Conservation (phyloP, 2,113 vertebrate genomes). For the Saccopteryx bilineata region DNA sequence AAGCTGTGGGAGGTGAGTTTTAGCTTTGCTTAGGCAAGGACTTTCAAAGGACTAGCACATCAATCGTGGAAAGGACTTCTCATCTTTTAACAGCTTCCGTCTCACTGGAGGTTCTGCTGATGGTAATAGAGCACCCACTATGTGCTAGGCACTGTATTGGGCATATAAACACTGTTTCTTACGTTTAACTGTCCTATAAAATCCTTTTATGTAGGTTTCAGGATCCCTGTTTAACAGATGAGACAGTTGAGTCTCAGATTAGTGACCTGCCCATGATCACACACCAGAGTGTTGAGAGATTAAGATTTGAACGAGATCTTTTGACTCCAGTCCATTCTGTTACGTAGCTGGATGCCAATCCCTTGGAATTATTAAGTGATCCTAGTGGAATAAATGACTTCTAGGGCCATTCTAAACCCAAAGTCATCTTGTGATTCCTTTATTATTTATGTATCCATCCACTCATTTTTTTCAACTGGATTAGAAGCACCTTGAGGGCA, state of each 20-base stretch:
- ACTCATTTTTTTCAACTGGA: not conserved
- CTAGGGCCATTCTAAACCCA: not conserved
- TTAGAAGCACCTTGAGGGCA: not conserved
- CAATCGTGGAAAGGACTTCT: not conserved
- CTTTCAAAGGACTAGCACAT: not conserved
- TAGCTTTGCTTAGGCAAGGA: not conserved
- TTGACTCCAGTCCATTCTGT: not conserved
- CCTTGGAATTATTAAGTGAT: not conserved
- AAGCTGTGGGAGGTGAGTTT: not conserved
- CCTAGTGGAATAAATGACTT: conserved; percentile 3
- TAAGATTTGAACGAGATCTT: not conserved
- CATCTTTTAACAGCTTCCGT: not conserved
- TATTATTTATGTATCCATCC: not conserved
- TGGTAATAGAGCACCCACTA: not conserved
- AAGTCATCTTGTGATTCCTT: conserved; percentile 7
- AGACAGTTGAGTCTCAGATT: not conserved
- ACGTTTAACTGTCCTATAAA: not conserved
- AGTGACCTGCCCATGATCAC: not conserved
- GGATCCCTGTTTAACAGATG: not conserved
- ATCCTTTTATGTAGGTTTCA: not conserved
- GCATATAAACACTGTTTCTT: conserved; percentile 9
- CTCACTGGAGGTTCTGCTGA: not conserved
- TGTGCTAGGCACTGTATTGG: not conserved
- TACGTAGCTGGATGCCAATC: not conserved
- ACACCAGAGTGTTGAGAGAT: not conserved